Evolutionary conservation across 2,888 invertebrate genomes (phyloP).

Genomic region (Embidobia sp.): DNA sequence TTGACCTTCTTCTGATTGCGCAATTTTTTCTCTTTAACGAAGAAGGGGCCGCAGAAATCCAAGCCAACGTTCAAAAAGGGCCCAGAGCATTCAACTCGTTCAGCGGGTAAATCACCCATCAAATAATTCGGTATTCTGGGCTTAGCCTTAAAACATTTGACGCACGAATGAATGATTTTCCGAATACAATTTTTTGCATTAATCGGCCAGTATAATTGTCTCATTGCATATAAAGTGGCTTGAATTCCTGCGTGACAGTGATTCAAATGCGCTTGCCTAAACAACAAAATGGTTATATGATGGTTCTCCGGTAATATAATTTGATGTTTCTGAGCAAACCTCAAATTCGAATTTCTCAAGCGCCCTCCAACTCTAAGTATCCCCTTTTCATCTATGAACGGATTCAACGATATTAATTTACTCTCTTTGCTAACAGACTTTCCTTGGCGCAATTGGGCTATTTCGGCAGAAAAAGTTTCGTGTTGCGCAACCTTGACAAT

Average conservation of each 20-base stretch:
- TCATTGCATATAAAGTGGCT: too few species aligned
- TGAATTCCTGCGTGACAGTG: too few species aligned
- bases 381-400: not conserved
- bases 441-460: not conserved
- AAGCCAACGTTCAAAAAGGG: conserved; percentile 69
- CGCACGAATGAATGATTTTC: not conserved
- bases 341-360: not conserved
- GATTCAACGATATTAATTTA: not conserved
- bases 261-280: too few species aligned
- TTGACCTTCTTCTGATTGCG: conserved; percentile 47
- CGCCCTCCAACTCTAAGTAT: not conserved
- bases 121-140: not conserved
- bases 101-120: conserved; percentile 4
- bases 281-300: too few species aligned
- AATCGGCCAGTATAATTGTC: too few species aligned
- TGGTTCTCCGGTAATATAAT: conserved; percentile 5
- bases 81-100: not conserved
- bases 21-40: conserved; percentile 61
- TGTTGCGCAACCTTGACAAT: not conserved
- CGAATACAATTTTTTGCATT: too few species aligned
- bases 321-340: conserved; percentile 9
- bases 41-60: conserved; percentile 51
- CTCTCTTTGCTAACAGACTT: not conserved
- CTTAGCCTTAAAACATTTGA: not conserved
- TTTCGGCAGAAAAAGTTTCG: not conserved